Conservation (phyloP, 2,888 invertebrate species). For the Chirona hameri region DNA sequence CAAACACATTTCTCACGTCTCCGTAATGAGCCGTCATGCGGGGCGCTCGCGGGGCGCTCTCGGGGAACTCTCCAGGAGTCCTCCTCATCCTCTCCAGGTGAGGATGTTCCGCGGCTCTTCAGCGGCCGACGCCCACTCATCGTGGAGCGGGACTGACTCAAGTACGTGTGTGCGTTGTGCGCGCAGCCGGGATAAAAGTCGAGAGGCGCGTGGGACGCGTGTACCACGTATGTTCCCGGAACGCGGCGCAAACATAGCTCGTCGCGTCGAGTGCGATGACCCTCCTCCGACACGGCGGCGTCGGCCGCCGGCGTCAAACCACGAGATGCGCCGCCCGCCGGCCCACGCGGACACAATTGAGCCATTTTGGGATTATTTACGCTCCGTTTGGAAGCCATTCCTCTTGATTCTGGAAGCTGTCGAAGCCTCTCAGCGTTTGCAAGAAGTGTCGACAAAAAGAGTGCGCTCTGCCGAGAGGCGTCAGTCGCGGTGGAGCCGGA, state of each 20-base stretch:
- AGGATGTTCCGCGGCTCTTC: neutral
- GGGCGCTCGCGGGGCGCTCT: neutral
- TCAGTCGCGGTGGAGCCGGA: neutral
- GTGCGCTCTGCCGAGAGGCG: neutral
- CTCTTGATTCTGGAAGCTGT: constrained; percentile 6
- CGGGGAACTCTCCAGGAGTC: neutral
- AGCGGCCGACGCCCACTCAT: neutral
- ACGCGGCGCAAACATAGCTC: neutral
- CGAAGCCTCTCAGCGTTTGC: constrained; percentile 12
- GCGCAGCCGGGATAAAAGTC: neutral
- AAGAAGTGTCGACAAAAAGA: constrained; percentile 1
- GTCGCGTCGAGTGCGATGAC: neutral
- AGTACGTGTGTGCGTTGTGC: neutral
- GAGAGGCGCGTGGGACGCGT: neutral
- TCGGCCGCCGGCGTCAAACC: neutral
- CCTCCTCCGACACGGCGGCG: no score
- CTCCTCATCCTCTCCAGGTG: neutral
- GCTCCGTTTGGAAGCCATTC: neutral
- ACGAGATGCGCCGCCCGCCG: neutral
- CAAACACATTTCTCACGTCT: neutral
- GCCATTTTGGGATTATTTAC: neutral
- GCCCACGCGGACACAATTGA: neutral
- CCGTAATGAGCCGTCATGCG: neutral
- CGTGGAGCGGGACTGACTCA: neutral
- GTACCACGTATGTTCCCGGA: neutral